Evolutionary conservation across 2,797 vertebrate species (phyloP).

Genomic region (Acanthornis magna): DNA sequence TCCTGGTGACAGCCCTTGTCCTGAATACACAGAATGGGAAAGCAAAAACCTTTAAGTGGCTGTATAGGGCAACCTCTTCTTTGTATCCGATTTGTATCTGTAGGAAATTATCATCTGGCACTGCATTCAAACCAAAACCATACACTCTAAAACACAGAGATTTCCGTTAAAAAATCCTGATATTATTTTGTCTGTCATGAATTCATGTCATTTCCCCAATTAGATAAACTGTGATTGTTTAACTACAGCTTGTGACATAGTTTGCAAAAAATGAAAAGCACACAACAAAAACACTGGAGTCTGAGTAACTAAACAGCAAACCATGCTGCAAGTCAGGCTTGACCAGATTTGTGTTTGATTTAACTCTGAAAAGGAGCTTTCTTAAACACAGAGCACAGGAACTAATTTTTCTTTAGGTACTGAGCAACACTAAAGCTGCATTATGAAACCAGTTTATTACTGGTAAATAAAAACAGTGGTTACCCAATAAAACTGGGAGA

Average conservation of each 20-base stretch:
- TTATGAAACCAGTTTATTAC: background rate
- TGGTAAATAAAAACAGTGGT: background rate
- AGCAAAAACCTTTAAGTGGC: background rate
- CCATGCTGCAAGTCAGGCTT: accelerated
- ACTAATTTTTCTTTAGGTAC: background rate
- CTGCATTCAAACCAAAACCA: background rate
- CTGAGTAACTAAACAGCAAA: background rate
- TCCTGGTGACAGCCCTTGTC: background rate
- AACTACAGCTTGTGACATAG: background rate
- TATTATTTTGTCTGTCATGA: background rate
- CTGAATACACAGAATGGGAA: background rate
- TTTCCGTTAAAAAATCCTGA: background rate
- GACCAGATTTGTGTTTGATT: background rate
- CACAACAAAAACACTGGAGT: background rate
- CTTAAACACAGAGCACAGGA: background rate
- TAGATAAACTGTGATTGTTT: background rate
- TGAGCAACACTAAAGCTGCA: background rate
- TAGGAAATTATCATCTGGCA: background rate
- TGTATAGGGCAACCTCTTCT: background rate
- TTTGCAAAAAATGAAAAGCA: background rate
- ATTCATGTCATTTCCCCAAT: background rate
- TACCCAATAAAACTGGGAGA: background rate
- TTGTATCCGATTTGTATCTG: background rate
- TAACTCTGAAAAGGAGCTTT: background rate
- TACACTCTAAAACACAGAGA: background rate